Conservation (phyloP, 2,888 invertebrate species). For the Trissonchulus latispiculum region DNA sequence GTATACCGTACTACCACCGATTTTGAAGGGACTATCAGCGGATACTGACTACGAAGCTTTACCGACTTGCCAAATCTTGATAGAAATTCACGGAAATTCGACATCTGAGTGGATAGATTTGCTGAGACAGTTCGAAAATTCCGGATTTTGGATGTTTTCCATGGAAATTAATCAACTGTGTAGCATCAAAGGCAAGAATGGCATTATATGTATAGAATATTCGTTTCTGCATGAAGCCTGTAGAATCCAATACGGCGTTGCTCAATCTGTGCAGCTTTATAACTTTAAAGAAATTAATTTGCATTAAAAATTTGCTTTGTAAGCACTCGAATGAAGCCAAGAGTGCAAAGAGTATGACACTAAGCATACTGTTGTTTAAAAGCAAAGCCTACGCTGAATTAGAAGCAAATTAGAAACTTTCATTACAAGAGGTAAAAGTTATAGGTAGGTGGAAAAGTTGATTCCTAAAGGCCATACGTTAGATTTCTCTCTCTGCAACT, state of each 20-base stretch:
- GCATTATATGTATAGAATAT: not conserved
- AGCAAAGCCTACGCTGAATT: too few species aligned
- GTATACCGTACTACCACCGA: not conserved
- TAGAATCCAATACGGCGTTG: not conserved
- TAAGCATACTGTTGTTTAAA: too few species aligned
- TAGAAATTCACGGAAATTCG: constrained; percentile 2
- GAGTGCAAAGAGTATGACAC: too few species aligned
- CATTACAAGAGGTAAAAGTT: too few species aligned
- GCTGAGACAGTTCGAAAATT: not conserved
- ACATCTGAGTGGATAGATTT: not conserved
- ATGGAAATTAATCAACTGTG: not conserved
- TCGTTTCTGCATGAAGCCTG: not conserved
- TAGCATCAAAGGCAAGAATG: not conserved
- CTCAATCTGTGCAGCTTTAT: too few species aligned
- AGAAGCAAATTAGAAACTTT: too few species aligned
- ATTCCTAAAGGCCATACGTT: too few species aligned
- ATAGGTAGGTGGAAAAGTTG: too few species aligned
- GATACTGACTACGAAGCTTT: not conserved
- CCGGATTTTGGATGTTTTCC: not conserved
- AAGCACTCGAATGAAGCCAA: too few species aligned
- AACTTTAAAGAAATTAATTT: too few species aligned
- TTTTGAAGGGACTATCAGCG: not conserved
- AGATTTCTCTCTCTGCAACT: too few species aligned
- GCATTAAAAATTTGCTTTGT: too few species aligned
- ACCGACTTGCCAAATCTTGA: not conserved